A percentile compares a stretch with the other conserved stretches of the same genome.
Conservation (phyloP, 2,888 invertebrate species). For the Tricholauxania praeusta region DNA sequence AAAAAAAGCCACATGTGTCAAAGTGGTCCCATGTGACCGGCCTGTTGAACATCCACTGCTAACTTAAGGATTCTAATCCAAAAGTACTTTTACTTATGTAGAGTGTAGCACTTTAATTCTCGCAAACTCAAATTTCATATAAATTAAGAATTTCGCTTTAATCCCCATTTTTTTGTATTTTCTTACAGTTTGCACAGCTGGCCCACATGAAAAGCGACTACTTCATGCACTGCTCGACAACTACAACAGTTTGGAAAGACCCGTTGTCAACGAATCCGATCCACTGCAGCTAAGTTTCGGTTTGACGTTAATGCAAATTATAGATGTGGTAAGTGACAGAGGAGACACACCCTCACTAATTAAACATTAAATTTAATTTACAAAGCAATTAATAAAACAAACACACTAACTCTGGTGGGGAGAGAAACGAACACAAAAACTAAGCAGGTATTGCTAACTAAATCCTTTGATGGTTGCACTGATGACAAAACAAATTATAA, state of each 20-base stretch:
- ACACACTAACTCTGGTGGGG: not conserved
- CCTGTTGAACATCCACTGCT: too few relatives aligned
- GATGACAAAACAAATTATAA: too few relatives aligned
- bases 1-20: too few relatives aligned
- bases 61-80: too few relatives aligned
- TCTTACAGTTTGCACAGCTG: slow-evolving; percentile 82
- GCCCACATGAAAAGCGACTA: slow-evolving; percentile 91
- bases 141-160: not conserved
- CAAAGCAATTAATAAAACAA: slow-evolving; percentile 15
- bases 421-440: too few relatives aligned
- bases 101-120: too few relatives aligned
- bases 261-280: slow-evolving; percentile 96
- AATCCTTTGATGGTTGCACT: slow-evolving; percentile 10
- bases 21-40: too few relatives aligned
- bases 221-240: slow-evolving; percentile 89
- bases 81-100: too few relatives aligned
- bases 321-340: slow-evolving; percentile 86
- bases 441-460: not conserved
- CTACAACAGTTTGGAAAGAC: slow-evolving; percentile 94
- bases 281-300: slow-evolving; percentile 95
- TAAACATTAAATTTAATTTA: not conserved
- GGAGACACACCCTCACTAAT: not conserved
- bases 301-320: slow-evolving; percentile 96
- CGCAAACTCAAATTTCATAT: too few relatives aligned
- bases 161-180: slow-evolving; percentile 37